These are phyloP conservation scores for Indicator indicator DNA, from an alignment of 2,113 vertebrate genomes.

Conservation along the genomic window DNA sequence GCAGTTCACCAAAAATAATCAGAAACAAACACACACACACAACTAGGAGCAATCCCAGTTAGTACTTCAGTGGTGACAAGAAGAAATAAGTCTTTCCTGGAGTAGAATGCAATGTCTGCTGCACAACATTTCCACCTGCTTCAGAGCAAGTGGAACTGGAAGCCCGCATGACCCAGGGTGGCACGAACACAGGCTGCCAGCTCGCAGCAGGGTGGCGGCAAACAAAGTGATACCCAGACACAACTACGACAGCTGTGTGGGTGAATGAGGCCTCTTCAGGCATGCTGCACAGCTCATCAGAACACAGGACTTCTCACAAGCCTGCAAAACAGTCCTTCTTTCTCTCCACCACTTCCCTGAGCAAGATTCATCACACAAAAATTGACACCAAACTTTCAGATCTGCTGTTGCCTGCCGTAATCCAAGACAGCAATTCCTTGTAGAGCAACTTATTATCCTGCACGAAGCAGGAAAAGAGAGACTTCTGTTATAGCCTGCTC, in stretches of 20 bases:
- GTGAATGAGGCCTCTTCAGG: not conserved
- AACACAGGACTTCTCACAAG: not conserved
- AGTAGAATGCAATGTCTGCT: not conserved
- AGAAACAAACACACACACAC: rapidly evolving
- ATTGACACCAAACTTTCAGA: not conserved
- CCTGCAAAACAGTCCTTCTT: not conserved
- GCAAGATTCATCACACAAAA: not conserved
- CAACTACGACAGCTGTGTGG: not conserved
- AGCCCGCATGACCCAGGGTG: rapidly evolving
- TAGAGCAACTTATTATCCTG: not conserved
- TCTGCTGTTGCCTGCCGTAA: not conserved
- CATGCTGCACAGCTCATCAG: not conserved
- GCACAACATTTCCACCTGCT: not conserved
- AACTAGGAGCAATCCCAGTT: not conserved
- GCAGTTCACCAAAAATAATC: not conserved
- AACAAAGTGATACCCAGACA: not conserved
- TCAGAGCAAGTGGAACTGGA: not conserved
- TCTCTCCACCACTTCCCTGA: not conserved
- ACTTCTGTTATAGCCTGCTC: not conserved
- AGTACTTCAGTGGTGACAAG: not conserved
- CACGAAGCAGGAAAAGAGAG: not conserved
- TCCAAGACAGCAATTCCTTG: not conserved
- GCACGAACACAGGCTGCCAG: not conserved
- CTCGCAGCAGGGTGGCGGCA: not conserved
- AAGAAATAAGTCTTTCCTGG: not conserved